phyloP scores from a whole-genome alignment of 1,140 invertebrate species.

The Brachionus manjavacas region DNA sequence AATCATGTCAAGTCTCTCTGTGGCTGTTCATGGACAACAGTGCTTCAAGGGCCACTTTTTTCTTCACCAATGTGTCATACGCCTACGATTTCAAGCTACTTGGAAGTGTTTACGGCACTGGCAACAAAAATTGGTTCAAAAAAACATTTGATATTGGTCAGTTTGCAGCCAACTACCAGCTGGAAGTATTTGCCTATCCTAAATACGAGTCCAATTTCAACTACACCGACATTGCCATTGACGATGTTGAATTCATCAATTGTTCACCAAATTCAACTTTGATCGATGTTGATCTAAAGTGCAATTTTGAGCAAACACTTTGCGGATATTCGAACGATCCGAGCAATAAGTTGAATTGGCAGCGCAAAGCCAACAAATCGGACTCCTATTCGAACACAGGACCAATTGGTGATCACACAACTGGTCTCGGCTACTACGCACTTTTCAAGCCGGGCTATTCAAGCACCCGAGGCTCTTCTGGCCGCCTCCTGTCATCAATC shows the following conservation, averaged over 20 bases:
- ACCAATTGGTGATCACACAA: conserved; percentile 45
- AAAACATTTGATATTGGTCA: background rate
- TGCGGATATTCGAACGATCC: conserved; percentile 70
- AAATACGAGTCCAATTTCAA: background rate
- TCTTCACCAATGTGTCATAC: background rate
- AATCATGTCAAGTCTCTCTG: conserved; percentile 58
- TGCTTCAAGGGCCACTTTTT: background rate
- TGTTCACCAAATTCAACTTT: conserved; percentile 44
- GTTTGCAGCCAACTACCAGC: background rate
- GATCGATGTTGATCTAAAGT: conserved; percentile 40
- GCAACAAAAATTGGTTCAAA: conserved; percentile 8
- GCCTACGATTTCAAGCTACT: background rate
- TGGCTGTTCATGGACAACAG: conserved; percentile 71
- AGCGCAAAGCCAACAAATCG: conserved; percentile 60
- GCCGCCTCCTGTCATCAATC: background rate
- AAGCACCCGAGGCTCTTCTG: conserved; percentile 19
- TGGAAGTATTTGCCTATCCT: conserved; percentile 6
- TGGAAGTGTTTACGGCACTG: background rate
- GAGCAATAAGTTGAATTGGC: conserved; percentile 72
- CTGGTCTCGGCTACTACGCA: conserved; percentile 45
- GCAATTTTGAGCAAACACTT: conserved; percentile 50
- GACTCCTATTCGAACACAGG: conserved; percentile 43
- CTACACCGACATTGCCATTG: conserved; percentile 47
- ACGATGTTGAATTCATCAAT: conserved; percentile 49
- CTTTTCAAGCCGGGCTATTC: background rate